A percentile compares a stretch with the other conserved stretches of the same genome.
Evolutionary conservation across 37 sponge, comb jelly and placozoan genomes (phyloP).

Genomic region (Lycopodina hypogea): DNA sequence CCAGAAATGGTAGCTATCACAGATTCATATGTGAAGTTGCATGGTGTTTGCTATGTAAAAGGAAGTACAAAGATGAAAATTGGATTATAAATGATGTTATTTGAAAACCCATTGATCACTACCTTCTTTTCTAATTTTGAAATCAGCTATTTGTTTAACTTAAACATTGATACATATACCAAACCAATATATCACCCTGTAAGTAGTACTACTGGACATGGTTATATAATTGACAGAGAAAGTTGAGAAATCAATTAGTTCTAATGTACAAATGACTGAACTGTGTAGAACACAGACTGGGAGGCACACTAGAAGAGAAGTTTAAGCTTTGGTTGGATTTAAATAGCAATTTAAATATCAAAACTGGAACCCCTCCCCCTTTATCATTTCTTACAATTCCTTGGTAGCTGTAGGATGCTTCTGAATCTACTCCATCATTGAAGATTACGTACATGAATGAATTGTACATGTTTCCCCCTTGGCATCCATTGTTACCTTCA

Average conservation of each 20-base stretch:
- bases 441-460: constrained; percentile 74
- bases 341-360: not conserved
- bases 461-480: constrained; percentile 76
- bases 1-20: constrained; percentile 42
- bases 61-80: not conserved
- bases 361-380: not conserved
- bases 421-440: constrained; percentile 79
- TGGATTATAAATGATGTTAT: not conserved
- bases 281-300: no score
- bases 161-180: no score
- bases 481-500: constrained; percentile 80
- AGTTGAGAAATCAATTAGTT: no score
- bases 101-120: no score
- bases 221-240: no score
- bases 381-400: constrained; percentile 56
- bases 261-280: no score
- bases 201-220: no score
- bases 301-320: no score
- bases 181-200: no score
- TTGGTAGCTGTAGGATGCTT: constrained; percentile 57
- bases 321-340: no score
- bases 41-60: constrained; percentile 36
- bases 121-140: no score
- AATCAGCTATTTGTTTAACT: no score
- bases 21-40: constrained; percentile 18